These are phyloP conservation scores for Bellardia pandia DNA, from an alignment of 2,888 invertebrate species.

Conservation along the genomic window DNA sequence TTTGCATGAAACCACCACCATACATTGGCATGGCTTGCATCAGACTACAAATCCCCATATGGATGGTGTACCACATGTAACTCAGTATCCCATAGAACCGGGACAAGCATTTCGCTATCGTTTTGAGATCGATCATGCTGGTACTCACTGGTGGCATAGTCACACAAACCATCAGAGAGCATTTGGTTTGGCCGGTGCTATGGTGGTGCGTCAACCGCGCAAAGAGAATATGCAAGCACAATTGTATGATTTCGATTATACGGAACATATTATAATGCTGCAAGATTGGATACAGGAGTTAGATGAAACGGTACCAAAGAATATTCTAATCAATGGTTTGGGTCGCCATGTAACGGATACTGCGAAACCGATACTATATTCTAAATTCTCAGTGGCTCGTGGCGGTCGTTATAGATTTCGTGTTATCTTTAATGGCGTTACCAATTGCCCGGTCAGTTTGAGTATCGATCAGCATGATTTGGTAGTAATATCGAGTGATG, in stretches of 20 bases:
- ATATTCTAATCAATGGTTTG: slow-evolving; percentile 80
- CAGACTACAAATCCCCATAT: slow-evolving; percentile 80
- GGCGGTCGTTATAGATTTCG: slow-evolving; percentile 82
- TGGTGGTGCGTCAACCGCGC: slow-evolving; percentile 78
- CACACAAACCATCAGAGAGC: slow-evolving; percentile 80
- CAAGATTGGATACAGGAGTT: slow-evolving; percentile 81
- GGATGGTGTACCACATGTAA: slow-evolving; percentile 82
- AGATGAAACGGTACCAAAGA: slow-evolving; percentile 77
- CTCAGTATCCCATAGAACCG: slow-evolving; percentile 81
- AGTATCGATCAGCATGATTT: slow-evolving; percentile 80
- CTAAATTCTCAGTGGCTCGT: slow-evolving; percentile 77
- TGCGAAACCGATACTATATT: slow-evolving; percentile 76
- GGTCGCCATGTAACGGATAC: slow-evolving; percentile 77
- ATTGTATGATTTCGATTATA: slow-evolving; percentile 79
- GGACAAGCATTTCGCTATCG: slow-evolving; percentile 81
- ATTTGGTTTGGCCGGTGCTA: slow-evolving; percentile 79
- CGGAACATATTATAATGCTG: slow-evolving; percentile 80
- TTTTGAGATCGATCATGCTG: slow-evolving; percentile 79
- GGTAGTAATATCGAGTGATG: slow-evolving; percentile 80
- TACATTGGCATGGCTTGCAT: slow-evolving; percentile 82
- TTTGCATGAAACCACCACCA: slow-evolving; percentile 80
- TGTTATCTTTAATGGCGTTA: slow-evolving; percentile 80
- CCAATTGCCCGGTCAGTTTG: slow-evolving; percentile 80
- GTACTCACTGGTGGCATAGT: slow-evolving; percentile 83
- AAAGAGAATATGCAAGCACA: slow-evolving; percentile 77